Percentiles rank a stretch among this genome's conserved stretches.
Evolutionary conservation across 2,113 vertebrate genomes (phyloP).

Genomic region (Misgurnus mizolepis): DNA sequence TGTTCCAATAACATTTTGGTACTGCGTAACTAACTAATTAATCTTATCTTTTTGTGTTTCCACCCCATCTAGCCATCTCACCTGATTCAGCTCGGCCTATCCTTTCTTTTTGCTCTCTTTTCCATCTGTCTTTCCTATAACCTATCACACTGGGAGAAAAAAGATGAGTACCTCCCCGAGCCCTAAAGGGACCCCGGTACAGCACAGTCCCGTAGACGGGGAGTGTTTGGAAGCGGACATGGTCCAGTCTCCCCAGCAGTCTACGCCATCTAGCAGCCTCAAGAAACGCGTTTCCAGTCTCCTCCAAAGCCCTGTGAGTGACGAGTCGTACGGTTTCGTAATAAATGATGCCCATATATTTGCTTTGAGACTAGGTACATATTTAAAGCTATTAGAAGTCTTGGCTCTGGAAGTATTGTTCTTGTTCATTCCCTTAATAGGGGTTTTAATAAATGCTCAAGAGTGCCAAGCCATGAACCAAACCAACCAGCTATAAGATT

Average conservation of each 20-base stretch:
- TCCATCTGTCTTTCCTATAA: slow-evolving; percentile 19
- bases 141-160: slow-evolving; percentile 41
- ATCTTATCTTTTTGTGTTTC: not conserved
- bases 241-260: slow-evolving; percentile 75
- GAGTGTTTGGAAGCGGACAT: slow-evolving; percentile 72
- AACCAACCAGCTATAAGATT: no score
- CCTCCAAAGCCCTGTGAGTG: slow-evolving; percentile 88
- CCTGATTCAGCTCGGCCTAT: not conserved
- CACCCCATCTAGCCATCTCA: not conserved
- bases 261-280: slow-evolving; percentile 82
- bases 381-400: no score
- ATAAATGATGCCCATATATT: not conserved
- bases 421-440: no score
- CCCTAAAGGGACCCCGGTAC: slow-evolving; percentile 73
- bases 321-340: not conserved
- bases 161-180: slow-evolving; percentile 78
- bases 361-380: not conserved
- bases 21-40: not conserved
- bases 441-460: no score
- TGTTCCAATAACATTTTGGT: not conserved
- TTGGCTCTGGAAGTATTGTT: no score
- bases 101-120: slow-evolving; percentile 25
- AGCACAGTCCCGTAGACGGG: slow-evolving; percentile 79
- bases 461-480: no score
- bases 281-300: slow-evolving; percentile 93